Conservation (phyloP, 2,113 vertebrate species). For the Periophthalmodon schlosseri region DNA sequence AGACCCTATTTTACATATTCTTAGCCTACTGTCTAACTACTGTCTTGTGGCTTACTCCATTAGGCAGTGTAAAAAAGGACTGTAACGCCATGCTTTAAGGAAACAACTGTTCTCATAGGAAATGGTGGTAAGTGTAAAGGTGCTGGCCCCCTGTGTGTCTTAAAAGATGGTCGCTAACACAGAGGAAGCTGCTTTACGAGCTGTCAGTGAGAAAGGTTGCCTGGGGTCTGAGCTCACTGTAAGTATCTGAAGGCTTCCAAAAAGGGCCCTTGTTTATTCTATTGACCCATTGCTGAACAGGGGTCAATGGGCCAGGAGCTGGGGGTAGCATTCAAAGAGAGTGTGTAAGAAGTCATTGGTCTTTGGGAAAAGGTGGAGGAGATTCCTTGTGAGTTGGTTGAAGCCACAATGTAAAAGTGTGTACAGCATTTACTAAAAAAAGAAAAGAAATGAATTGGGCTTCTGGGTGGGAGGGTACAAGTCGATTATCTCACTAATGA, state of each 20-base stretch:
- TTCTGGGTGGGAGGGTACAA: slow-evolving; percentile 22
- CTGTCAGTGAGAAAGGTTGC: slow-evolving; percentile 53
- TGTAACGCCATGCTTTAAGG: not conserved
- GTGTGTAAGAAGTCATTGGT: slow-evolving; percentile 30
- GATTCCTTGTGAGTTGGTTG: not conserved
- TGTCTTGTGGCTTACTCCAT: not conserved
- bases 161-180: slow-evolving; percentile 28
- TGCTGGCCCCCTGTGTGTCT: slow-evolving; percentile 14
- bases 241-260: slow-evolving; percentile 50
- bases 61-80: not conserved
- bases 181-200: slow-evolving; percentile 66
- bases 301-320: slow-evolving; percentile 42
- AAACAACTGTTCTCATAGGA: not conserved
- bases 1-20: not conserved
- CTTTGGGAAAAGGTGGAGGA: not conserved
- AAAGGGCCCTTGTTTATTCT: slow-evolving; percentile 53
- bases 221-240: slow-evolving; percentile 44
- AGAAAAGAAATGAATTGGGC: slow-evolving; percentile 3
- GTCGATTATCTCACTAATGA: slow-evolving; percentile 81
- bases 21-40: not conserved
- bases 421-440: not conserved
- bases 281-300: slow-evolving; percentile 45
- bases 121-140: slow-evolving; percentile 8
- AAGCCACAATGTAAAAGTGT: not conserved
- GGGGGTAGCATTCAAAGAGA: slow-evolving; percentile 30